Conservation (phyloP, 2,888 invertebrate genomes). For the Ormyrus pomaceus region DNA sequence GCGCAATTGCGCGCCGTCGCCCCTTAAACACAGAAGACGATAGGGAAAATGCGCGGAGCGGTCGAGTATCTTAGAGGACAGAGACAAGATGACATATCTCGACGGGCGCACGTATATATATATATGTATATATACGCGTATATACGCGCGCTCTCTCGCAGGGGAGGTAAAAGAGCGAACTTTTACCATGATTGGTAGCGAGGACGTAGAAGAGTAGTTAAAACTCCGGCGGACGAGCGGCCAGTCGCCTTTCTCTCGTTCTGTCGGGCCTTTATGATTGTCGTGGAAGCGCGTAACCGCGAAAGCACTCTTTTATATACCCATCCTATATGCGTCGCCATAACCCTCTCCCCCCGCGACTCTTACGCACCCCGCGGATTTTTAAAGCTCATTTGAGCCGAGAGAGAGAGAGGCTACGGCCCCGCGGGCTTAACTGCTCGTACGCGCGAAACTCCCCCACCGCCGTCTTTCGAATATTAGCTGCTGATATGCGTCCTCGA, state of each 20-base stretch:
- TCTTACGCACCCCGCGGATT: conserved; percentile 4
- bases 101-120: too few relatives aligned
- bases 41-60: too few relatives aligned
- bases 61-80: too few relatives aligned
- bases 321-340: conserved; percentile 10
- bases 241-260: conserved; percentile 56
- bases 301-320: conserved; percentile 37
- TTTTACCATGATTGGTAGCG: conserved; percentile 67
- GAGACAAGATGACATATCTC: too few relatives aligned
- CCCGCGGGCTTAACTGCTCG: neutral
- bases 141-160: too few relatives aligned
- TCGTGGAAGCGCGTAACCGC: conserved; percentile 43
- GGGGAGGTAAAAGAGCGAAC: conserved; percentile 56
- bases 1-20: too few relatives aligned
- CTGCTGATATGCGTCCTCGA: neutral
- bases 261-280: conserved; percentile 45
- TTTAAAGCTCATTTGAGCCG: conserved; percentile 44
- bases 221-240: conserved; percentile 65
- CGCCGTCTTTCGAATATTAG: neutral
- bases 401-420: neutral
- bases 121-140: too few relatives aligned
- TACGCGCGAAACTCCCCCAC: neutral
- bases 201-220: conserved; percentile 65
- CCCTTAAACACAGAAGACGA: too few relatives aligned
- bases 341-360: neutral